These are phyloP conservation scores for Ginglymostoma cirratum DNA, from an alignment of 2,113 vertebrate species.

Conservation along the genomic window DNA sequence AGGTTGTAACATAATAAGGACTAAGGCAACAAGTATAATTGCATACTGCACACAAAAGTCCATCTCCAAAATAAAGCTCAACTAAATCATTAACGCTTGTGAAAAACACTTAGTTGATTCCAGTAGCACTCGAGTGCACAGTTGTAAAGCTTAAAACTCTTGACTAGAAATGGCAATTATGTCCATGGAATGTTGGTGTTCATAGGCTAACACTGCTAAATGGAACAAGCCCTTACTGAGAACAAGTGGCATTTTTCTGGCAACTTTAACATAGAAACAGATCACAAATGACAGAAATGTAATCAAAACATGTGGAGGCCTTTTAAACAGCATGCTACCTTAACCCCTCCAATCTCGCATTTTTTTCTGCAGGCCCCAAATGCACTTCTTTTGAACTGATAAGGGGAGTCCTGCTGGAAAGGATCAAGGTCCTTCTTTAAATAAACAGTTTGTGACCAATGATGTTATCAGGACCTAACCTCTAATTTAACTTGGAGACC, in stretches of 20 bases:
- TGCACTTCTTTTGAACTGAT: neutral
- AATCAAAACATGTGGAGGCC: neutral
- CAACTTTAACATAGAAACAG: neutral
- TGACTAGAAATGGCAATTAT: neutral
- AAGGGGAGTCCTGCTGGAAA: neutral
- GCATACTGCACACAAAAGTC: neutral
- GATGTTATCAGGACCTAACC: neutral
- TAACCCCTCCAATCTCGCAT: neutral
- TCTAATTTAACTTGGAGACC: neutral
- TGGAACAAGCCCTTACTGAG: neutral
- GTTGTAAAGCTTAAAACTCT: neutral
- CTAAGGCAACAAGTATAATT: neutral
- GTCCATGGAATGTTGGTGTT: neutral
- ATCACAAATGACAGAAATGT: neutral
- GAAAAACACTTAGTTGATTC: neutral
- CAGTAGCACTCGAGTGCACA: neutral
- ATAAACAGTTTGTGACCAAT: neutral
- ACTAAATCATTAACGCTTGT: neutral
- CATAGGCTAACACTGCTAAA: neutral
- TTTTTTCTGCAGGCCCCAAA: neutral
- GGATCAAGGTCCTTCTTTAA: neutral
- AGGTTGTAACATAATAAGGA: neutral
- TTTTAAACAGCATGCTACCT: neutral
- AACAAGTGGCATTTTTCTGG: neutral
- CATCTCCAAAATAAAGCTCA: neutral